Percentiles rank a stretch among this genome's conserved stretches.
Conservation (phyloP, 1,140 invertebrate genomes). For the Cardiocondyla obscurior region DNA sequence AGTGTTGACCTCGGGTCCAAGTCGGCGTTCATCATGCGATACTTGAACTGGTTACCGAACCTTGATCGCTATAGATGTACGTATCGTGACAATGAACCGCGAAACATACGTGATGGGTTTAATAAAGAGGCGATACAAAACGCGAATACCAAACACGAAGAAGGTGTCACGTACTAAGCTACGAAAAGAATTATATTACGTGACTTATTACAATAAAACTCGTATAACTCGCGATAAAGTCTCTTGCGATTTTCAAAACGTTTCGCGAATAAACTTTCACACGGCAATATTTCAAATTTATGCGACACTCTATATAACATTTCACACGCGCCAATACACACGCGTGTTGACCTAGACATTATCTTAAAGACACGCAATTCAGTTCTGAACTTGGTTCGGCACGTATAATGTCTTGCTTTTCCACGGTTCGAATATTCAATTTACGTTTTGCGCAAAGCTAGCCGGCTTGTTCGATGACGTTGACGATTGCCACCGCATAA, state of each 20-base stretch:
- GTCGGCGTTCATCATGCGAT: not conserved
- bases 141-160: not conserved
- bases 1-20: not conserved
- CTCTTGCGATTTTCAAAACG: not conserved
- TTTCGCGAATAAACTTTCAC: not conserved
- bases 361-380: constrained; percentile 5
- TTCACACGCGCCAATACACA: not conserved
- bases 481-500: not conserved
- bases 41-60: not conserved
- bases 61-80: not conserved
- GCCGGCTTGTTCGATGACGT: not conserved
- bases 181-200: not conserved
- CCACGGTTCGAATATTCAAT: constrained; percentile 1
- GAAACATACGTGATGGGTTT: constrained; percentile 27
- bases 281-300: not conserved
- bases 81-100: constrained; percentile 3
- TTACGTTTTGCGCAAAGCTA: not conserved
- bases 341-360: constrained; percentile 5
- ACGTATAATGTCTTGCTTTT: not conserved
- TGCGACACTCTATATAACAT: not conserved
- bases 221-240: not conserved
- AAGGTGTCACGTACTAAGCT: not conserved
- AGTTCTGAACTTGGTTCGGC: constrained; percentile 1
- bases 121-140: constrained; percentile 17
- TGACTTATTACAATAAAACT: not conserved